Evolutionary conservation across 2,888 invertebrate species (phyloP).

Genomic region (Congeria kusceri): DNA sequence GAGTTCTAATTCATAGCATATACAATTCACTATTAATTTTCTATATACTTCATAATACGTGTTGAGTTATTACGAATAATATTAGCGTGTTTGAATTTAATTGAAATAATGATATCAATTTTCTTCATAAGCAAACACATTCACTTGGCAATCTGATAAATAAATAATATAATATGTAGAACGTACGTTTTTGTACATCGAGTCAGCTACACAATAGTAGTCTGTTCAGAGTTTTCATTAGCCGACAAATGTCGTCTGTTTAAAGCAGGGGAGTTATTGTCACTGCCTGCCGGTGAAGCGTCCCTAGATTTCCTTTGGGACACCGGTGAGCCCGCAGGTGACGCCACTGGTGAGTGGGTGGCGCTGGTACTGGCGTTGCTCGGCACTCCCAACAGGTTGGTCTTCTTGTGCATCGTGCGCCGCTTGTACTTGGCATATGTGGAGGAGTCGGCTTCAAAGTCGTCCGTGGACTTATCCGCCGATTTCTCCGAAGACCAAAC

Average conservation of each 20-base stretch:
- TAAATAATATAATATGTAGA: too few relatives aligned
- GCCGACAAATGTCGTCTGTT: too few relatives aligned
- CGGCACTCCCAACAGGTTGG: background rate
- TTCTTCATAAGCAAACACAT: too few relatives aligned
- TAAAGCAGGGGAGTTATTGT: background rate
- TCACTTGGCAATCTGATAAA: too few relatives aligned
- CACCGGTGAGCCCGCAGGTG: conserved; percentile 5
- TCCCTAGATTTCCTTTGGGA: background rate
- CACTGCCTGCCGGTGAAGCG: background rate
- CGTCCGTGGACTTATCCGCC: conserved; percentile 31
- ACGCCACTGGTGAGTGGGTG: background rate
- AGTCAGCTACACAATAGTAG: background rate
- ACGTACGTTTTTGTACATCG: too few relatives aligned
- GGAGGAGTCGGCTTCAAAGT: conserved; percentile 28
- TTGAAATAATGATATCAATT: too few relatives aligned
- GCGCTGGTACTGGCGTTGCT: background rate
- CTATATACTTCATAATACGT: too few relatives aligned
- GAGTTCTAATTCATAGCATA: too few relatives aligned
- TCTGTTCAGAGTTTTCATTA: background rate
- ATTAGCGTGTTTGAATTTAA: too few relatives aligned
- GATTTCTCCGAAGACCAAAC: conserved; percentile 22
- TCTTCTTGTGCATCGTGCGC: conserved; percentile 7
- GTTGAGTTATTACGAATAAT: too few relatives aligned
- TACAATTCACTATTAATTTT: too few relatives aligned
- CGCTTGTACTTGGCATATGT: conserved; percentile 28